phyloP scores from a whole-genome alignment of 2,113 vertebrate genomes.

The Cyanoliseus patagonus region DNA sequence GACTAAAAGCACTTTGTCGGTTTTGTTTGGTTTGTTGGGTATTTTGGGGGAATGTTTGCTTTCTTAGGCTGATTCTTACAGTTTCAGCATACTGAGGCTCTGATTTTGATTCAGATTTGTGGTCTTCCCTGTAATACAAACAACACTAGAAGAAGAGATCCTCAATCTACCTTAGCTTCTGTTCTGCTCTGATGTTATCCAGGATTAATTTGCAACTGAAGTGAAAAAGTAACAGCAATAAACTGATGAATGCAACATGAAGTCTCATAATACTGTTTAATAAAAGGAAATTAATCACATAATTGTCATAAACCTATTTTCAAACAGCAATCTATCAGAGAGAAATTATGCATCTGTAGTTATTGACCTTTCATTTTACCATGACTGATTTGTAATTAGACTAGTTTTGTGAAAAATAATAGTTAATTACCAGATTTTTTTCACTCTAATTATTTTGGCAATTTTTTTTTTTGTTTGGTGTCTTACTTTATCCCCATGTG shows the following conservation, averaged over 20 bases:
- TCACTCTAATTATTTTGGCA: slow-evolving; percentile 68
- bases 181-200: slow-evolving; percentile 46
- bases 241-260: slow-evolving; percentile 78
- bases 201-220: slow-evolving; percentile 64
- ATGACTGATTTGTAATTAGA: slow-evolving; percentile 79
- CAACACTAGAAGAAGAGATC: not conserved
- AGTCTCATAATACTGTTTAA: slow-evolving; percentile 79
- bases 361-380: slow-evolving; percentile 81
- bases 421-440: slow-evolving; percentile 77
- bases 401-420: slow-evolving; percentile 75
- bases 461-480: slow-evolving; percentile 53
- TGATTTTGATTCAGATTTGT: not conserved
- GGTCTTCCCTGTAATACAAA: not conserved
- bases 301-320: slow-evolving; percentile 83
- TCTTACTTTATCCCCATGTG: slow-evolving; percentile 13
- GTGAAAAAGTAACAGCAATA: slow-evolving; percentile 70
- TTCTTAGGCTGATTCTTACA: not conserved
- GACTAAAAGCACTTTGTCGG: not conserved
- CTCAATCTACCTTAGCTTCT: slow-evolving; percentile 35
- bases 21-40: not conserved
- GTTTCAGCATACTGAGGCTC: not conserved
- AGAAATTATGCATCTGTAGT: slow-evolving; percentile 82
- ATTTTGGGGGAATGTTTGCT: not conserved
- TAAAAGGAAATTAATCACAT: slow-evolving; percentile 82
- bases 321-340: slow-evolving; percentile 80